phyloP scores from a whole-genome alignment of 2,797 vertebrate genomes.

The Crocidura indochinensis region DNA sequence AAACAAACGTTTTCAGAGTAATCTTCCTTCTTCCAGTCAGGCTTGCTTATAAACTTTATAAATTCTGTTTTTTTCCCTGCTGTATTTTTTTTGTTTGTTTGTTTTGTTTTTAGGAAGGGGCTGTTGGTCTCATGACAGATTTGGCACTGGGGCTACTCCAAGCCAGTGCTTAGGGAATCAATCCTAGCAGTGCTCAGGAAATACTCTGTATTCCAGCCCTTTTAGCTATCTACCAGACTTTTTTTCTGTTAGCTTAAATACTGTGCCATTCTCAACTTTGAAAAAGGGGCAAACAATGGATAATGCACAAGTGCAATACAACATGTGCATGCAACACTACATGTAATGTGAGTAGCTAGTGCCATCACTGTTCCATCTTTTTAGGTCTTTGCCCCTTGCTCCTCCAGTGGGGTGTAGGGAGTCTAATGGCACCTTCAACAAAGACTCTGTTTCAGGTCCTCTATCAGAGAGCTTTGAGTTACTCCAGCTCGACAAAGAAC shows the following conservation, averaged over 20 bases:
- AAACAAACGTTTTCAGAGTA: background rate
- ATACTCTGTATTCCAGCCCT: no score
- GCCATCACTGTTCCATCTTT: background rate
- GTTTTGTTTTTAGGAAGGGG: no score
- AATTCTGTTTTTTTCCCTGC: background rate
- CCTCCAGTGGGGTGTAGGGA: no score
- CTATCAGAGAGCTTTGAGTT: background rate
- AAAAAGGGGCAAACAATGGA: background rate
- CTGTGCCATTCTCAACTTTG: background rate
- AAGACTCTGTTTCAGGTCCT: background rate
- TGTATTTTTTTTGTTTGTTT: no score
- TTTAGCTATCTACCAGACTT: background rate
- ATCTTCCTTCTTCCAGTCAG: conserved; percentile 21
- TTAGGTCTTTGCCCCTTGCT: background rate
- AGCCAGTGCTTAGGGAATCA: no score
- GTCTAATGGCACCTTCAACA: accelerated
- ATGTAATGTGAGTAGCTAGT: accelerated
- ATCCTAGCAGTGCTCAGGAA: no score
- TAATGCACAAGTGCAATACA: background rate
- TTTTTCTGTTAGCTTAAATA: background rate
- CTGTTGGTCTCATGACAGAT: no score
- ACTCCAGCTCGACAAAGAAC: background rate
- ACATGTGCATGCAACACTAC: no score
- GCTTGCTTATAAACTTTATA: background rate
- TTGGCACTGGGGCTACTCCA: no score